Base-by-base conservation (phyloP, 1,140 invertebrate genomes). In the Temnothorax nylanderi region DNA sequence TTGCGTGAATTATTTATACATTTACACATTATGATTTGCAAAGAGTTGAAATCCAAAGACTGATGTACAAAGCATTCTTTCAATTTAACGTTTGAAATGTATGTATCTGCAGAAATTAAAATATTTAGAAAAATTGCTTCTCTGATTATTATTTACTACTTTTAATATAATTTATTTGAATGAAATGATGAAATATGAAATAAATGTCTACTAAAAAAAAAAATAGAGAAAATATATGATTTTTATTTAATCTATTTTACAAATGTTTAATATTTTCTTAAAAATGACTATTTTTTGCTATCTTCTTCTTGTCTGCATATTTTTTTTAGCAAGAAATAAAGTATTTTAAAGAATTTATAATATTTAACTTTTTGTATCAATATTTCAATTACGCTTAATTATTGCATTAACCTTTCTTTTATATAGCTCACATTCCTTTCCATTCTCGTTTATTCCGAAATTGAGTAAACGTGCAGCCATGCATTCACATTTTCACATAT, bases 1-100 rank as follows among this genome's bases (percentile, higher is more conserved):
- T 80, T 51, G 34, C 21, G 34, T 64, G 13, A 41, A 41, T 81
- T 81, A 81, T 69, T 69, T 81, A 44, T 41, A 37, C 10, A 37
- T 71, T 51, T 69, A 26, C 21, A 8, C 26, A 44, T 44, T 32
- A 44, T 41, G 3, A 49, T 37, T 54, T 51, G n/a, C 32, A 32
- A 6, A 18, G 5, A 41, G 58, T 10, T 54, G n/a, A 21, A 37
- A 62, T 62, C 2, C 0, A 32, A 62, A 51, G 11, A 13, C 47
- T 51, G 16, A 51, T 51, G 18, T 51, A 18, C 1, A 3, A 16
- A 8, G 13, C 10, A 47, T 44, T 44, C 7, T 62, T 11, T 62
- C 10, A 44, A 44, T 69, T 69, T 5, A 6, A 69, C 0, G 13
- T 0, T 21, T 21, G 65, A 69, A n/a, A 21, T 26, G 5, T 21